Conservation (phyloP, 2,113 vertebrate genomes). For the Polypterus senegalus region DNA sequence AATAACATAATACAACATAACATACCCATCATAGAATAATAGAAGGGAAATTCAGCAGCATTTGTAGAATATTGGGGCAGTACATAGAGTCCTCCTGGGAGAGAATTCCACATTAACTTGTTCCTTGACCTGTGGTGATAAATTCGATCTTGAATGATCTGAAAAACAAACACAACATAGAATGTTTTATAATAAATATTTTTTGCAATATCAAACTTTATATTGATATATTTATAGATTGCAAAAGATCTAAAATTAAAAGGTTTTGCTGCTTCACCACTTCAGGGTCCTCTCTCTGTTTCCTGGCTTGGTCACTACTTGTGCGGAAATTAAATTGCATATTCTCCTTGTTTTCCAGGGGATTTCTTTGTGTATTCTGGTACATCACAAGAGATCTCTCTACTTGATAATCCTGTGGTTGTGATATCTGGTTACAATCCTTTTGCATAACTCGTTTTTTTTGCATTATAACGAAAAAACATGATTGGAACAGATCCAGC, state of each 20-base stretch:
- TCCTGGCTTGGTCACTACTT: too few relatives aligned
- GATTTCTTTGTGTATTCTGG: too few relatives aligned
- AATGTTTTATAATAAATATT: not conserved
- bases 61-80: constrained; percentile 55
- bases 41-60: constrained; percentile 50
- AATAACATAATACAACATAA: not conserved
- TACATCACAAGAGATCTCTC: too few relatives aligned
- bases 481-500: too few relatives aligned
- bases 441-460: too few relatives aligned
- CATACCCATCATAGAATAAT: constrained; percentile 53
- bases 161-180: constrained; percentile 2
- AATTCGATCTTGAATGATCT: constrained; percentile 60
- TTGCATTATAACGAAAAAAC: too few relatives aligned
- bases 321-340: too few relatives aligned
- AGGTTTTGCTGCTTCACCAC: not conserved
- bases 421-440: too few relatives aligned
- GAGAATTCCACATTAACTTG: constrained; percentile 51
- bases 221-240: not conserved
- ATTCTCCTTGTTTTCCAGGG: too few relatives aligned
- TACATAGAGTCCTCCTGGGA: constrained; percentile 52
- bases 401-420: too few relatives aligned
- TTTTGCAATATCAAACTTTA: not conserved
- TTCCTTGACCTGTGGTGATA: constrained; percentile 48
- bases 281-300: not conserved
- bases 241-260: not conserved